Percentiles rank a stretch among this genome's conserved stretches.
phyloP scores from a whole-genome alignment of 2,888 invertebrate genomes.

The Acrocera orbiculus region DNA sequence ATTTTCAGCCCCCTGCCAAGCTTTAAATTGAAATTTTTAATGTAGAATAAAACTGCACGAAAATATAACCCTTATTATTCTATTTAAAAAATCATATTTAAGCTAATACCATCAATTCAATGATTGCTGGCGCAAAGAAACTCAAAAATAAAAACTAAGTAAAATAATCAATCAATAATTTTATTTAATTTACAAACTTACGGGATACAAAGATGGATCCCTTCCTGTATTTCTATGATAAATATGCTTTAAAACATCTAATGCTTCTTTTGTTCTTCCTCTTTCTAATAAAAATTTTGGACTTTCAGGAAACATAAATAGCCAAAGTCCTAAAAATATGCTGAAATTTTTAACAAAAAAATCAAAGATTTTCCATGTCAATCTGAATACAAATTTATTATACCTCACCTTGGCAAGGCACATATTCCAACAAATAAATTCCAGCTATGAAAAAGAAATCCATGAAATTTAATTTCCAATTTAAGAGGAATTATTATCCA shows the following conservation, averaged over 20 bases:
- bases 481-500: conserved; percentile 60
- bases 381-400: not conserved
- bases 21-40: too few species aligned
- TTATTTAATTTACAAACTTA: conserved; percentile 23
- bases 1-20: too few species aligned
- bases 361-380: too few species aligned
- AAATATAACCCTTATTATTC: too few species aligned
- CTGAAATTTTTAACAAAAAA: too few species aligned
- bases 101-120: too few species aligned
- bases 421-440: conserved; percentile 63
- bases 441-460: conserved; percentile 59
- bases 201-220: conserved; percentile 50
- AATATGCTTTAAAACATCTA: conserved; percentile 48
- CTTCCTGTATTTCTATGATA: conserved; percentile 56
- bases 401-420: conserved; percentile 42
- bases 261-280: conserved; percentile 58
- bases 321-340: conserved; percentile 43
- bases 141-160: too few species aligned
- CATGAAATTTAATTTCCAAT: conserved; percentile 33
- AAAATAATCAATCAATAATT: too few species aligned
- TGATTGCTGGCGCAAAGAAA: too few species aligned
- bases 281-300: conserved; percentile 68
- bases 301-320: conserved; percentile 61
- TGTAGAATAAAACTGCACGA: too few species aligned
- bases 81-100: too few species aligned